Base-by-base conservation (phyloP, 1,140 invertebrate genomes). In the Bilobella aurantiaca region DNA sequence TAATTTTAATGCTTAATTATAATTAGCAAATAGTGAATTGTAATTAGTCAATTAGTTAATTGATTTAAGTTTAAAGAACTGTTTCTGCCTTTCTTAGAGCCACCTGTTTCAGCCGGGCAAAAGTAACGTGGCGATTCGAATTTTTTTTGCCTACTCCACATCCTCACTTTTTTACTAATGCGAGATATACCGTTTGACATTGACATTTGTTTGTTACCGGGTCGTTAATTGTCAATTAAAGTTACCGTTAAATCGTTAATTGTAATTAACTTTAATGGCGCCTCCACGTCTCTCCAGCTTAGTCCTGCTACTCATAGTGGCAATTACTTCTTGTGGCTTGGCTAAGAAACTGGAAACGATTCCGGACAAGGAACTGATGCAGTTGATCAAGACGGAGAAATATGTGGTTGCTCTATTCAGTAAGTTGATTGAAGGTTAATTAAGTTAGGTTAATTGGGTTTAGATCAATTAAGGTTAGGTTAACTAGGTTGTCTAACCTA, bases 381-480 rank as follows among this genome's bases (percentile, higher is more conserved):
- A 86, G 75, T 77, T 88, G 21, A 84, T 88, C 65, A 82, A 82
- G 77, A 82, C 79, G 47, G 86, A 88, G 77, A 85, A 86, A 77
- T 84, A 85, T 77, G 83, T 90, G 61, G 81, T 88, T 60, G 83
- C 83, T 49, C 76, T 89, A 58, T 89, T 89, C 76, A 81, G 86
- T 87, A 81, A 84, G 85, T 85, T 61, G 23, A 29, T 21, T n/a
- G 12, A 27, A 23, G 14, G 28, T 29, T 32, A 29, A 58, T 61
- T n/a, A 63, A 46, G 46, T 70, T 59, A 57, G 42, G 12, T 64
- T 62, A 64, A 16, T 49, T 31, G 61, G 27, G 31, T 30, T 42
- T 60, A 28, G 25, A 58, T 42, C 34, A n/a, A n/a, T n/a, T n/a
- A n/a, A n/a, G n/a, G n/a, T n/a, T n/a, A n/a, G n/a, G n/a, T n/a